These are phyloP conservation scores for Holotrichia oblita DNA, from an alignment of 1,140 invertebrate genomes.

Conservation along the genomic window DNA sequence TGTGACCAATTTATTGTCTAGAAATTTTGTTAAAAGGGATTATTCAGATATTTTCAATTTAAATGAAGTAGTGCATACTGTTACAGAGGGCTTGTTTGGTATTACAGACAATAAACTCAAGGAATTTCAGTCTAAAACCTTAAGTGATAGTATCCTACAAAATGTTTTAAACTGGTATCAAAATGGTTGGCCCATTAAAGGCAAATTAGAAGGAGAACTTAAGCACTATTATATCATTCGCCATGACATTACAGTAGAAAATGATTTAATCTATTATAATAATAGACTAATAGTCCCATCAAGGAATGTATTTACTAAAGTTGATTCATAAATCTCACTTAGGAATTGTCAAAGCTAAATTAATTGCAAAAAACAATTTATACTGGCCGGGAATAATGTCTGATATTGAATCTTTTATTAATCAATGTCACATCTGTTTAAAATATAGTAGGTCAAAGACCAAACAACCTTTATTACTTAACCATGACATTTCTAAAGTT, in stretches of 20 bases:
- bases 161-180: background rate
- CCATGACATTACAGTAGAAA: background rate
- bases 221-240: background rate
- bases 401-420: too few relatives aligned
- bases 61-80: background rate
- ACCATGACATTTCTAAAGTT: background rate
- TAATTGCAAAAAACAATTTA: too few relatives aligned
- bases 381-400: too few relatives aligned
- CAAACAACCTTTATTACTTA: too few relatives aligned
- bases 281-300: conserved; percentile 5
- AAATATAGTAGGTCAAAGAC: too few relatives aligned
- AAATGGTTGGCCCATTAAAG: conserved; percentile 35
- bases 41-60: background rate
- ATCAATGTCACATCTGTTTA: too few relatives aligned
- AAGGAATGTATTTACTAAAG: background rate
- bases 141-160: background rate
- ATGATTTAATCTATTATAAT: background rate
- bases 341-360: background rate
- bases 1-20: conserved; percentile 25
- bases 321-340: background rate
- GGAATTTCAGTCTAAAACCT: background rate
- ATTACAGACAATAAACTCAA: background rate
- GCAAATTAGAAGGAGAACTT: background rate
- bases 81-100: background rate
- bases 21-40: conserved; percentile 20